phyloP scores from a whole-genome alignment of 2,797 vertebrate species.

The Lates japonicus region DNA sequence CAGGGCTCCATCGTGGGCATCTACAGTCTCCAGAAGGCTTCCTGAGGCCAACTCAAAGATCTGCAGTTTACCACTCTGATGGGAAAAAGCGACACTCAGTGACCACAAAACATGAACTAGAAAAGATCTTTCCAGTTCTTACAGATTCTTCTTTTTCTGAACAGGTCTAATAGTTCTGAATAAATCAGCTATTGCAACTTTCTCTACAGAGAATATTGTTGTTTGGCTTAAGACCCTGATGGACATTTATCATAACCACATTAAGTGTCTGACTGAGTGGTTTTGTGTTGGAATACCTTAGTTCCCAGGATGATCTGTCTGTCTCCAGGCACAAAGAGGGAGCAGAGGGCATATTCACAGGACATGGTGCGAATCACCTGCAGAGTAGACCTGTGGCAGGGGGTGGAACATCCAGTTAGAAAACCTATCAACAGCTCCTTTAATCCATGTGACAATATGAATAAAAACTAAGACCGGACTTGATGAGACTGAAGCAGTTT shows the following conservation, averaged over 20 bases:
- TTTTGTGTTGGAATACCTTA: conserved; percentile 86
- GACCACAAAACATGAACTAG: background rate
- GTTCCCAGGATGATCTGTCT: conserved; percentile 95
- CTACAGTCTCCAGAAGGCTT: conserved; percentile 88
- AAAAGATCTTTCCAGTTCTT: background rate
- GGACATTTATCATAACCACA: no score
- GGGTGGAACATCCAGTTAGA: conserved; percentile 36
- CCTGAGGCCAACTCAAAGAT: conserved; percentile 96
- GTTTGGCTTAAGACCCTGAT: no score
- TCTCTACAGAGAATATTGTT: no score
- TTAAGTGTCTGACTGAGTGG: background rate
- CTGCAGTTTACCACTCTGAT: conserved; percentile 94
- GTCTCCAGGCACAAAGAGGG: conserved; percentile 96
- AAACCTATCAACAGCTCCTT: background rate
- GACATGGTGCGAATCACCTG: conserved; percentile 97
- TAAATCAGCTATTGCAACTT: no score
- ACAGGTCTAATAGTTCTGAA: background rate
- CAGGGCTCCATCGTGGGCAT: conserved; percentile 90
- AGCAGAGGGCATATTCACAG: conserved; percentile 95
- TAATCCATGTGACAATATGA: background rate
- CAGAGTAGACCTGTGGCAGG: conserved; percentile 88
- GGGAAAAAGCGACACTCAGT: conserved; percentile 13
- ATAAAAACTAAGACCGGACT: background rate
- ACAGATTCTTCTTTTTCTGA: no score
- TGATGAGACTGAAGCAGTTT: fast-evolving